Conservation (phyloP, 2,797 vertebrate species). For the Arctocebus calabarensis region DNA sequence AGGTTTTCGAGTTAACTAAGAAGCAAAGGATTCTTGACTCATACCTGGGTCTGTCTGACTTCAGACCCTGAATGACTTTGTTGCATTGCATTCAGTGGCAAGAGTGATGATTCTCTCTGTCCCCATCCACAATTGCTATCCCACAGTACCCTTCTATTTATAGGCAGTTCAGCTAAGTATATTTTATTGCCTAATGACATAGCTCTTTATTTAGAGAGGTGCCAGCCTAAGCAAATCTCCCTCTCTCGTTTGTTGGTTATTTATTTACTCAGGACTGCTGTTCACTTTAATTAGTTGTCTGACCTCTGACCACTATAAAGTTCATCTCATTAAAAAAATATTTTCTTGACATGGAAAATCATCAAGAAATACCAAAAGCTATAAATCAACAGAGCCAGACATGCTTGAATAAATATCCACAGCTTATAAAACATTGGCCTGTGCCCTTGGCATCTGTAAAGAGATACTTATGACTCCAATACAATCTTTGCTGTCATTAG, state of each 20-base stretch:
- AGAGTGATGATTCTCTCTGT: background rate
- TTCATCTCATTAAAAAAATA: slow-evolving; percentile 59
- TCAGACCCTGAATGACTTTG: slow-evolving; percentile 6
- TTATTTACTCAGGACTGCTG: background rate
- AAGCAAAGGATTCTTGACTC: background rate
- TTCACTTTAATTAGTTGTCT: slow-evolving; percentile 58
- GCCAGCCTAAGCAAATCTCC: background rate
- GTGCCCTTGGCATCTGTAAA: background rate
- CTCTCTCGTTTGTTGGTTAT: background rate
- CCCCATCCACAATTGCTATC: background rate
- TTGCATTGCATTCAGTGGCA: background rate
- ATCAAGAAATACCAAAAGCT: slow-evolving; percentile 59
- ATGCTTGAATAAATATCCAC: slow-evolving; percentile 44
- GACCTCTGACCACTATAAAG: slow-evolving; percentile 47
- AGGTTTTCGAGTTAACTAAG: background rate
- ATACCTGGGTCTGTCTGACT: background rate
- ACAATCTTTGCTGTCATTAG: background rate
- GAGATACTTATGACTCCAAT: slow-evolving; percentile 41
- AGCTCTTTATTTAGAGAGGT: slow-evolving; percentile 15
- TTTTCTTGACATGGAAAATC: slow-evolving; percentile 50
- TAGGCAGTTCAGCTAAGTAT: background rate
- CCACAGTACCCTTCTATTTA: slow-evolving; percentile 36
- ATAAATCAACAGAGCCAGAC: slow-evolving; percentile 25
- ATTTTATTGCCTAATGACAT: slow-evolving; percentile 7
- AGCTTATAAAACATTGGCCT: slow-evolving; percentile 30